phyloP scores from a whole-genome alignment of 2,888 invertebrate genomes.

The Lepidonotus clava region DNA sequence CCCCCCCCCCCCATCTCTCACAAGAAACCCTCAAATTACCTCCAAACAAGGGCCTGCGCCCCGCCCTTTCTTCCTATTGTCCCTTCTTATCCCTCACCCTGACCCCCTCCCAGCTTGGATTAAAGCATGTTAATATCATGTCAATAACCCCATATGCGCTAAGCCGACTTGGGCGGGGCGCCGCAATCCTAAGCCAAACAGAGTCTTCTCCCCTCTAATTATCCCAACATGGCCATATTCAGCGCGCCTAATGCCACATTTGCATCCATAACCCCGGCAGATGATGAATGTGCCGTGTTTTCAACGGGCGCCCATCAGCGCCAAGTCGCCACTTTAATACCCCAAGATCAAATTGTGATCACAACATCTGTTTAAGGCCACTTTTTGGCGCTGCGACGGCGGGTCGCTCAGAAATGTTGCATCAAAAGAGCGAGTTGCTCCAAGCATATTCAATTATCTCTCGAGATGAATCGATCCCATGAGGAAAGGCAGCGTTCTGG shows the following conservation, averaged over 20 bases:
- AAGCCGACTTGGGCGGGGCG: not conserved
- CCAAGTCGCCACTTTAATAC: slow-evolving; percentile 17
- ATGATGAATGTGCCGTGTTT: slow-evolving; percentile 41
- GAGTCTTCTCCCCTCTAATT: slow-evolving; percentile 32
- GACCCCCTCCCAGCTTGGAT: not conserved
- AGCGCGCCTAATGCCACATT: slow-evolving; percentile 53
- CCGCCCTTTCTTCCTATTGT: not conserved
- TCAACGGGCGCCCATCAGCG: not conserved
- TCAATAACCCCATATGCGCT: not conserved
- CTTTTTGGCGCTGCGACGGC: slow-evolving; percentile 6
- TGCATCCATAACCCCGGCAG: slow-evolving; percentile 42
- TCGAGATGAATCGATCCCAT: slow-evolving; percentile 20
- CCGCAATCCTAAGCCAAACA: slow-evolving; percentile 49
- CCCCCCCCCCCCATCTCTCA: too few species aligned
- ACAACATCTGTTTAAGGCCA: slow-evolving; percentile 45
- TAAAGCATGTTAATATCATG: slow-evolving; percentile 49
- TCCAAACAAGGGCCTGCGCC: not conserved
- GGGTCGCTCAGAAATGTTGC: slow-evolving; percentile 17
- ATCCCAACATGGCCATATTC: slow-evolving; percentile 11
- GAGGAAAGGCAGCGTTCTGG: not conserved
- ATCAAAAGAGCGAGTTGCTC: slow-evolving; percentile 43
- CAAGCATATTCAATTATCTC: slow-evolving; percentile 53
- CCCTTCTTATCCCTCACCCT: not conserved
- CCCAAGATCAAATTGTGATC: slow-evolving; percentile 39
- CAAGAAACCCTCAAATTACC: too few species aligned